phyloP scores from a whole-genome alignment of 1,140 invertebrate species.

The Vollenhovia emeryi region DNA sequence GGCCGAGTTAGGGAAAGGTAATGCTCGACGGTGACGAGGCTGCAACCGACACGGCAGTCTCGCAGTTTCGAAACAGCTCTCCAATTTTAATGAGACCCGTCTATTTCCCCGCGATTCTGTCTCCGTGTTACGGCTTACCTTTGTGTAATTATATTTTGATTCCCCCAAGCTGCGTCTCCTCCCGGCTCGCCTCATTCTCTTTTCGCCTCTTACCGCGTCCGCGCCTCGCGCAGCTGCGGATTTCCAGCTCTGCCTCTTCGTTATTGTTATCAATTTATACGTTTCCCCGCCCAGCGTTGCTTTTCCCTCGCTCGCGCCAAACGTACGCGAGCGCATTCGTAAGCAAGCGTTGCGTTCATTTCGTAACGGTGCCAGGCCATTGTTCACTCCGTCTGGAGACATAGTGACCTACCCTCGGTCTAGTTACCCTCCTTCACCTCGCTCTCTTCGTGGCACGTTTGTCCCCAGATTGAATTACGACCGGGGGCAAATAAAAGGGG shows the following conservation, averaged over 20 bases:
- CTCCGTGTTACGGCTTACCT: slow-evolving; percentile 81
- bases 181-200: slow-evolving; percentile 29
- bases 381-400: slow-evolving; percentile 57
- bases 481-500: slow-evolving; percentile 71
- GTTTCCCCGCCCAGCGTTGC: neutral
- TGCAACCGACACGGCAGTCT: slow-evolving; percentile 83
- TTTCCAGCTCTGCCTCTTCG: slow-evolving; percentile 7
- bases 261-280: slow-evolving; percentile 56
- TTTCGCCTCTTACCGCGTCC: slow-evolving; percentile 25
- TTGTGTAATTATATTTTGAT: slow-evolving; percentile 86
- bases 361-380: slow-evolving; percentile 48
- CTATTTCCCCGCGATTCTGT: slow-evolving; percentile 83
- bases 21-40: slow-evolving; percentile 73
- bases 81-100: slow-evolving; percentile 85
- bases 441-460: slow-evolving; percentile 22
- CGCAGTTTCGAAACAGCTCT: slow-evolving; percentile 84
- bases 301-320: slow-evolving; percentile 10
- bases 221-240: neutral
- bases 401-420: slow-evolving; percentile 54
- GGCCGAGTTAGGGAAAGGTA: slow-evolving; percentile 71
- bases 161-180: slow-evolving; percentile 77
- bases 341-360: slow-evolving; percentile 79
- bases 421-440: slow-evolving; percentile 45
- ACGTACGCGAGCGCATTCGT: slow-evolving; percentile 70
- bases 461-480: slow-evolving; percentile 73